phyloP scores from a whole-genome alignment of 1,140 invertebrate genomes.

The Penaeus indicus region DNA sequence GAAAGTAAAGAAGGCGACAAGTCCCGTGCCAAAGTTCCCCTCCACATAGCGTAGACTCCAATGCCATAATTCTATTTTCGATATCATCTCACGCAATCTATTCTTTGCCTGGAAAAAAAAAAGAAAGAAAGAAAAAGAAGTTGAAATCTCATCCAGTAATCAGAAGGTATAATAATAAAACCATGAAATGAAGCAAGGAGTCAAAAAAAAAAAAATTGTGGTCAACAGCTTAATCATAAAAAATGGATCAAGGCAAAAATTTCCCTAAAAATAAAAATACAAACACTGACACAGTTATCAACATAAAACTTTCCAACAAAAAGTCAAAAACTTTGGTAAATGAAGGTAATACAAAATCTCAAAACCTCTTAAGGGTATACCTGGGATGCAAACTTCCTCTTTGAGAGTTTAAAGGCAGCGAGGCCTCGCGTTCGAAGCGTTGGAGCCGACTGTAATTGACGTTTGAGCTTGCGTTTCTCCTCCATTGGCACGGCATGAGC shows the following conservation, averaged over 20 bases:
- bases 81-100: conserved; percentile 75
- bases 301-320: neutral
- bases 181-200: neutral
- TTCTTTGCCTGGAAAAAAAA: conserved; percentile 80
- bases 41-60: conserved; percentile 80
- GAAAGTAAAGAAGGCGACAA: conserved; percentile 85
- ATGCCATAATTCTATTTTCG: conserved; percentile 82
- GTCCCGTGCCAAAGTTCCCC: conserved; percentile 84
- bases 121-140: conserved; percentile 59
- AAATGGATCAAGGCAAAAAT: too few species aligned
- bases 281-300: neutral
- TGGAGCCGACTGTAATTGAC: conserved; percentile 79
- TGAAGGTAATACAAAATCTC: neutral
- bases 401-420: conserved; percentile 62
- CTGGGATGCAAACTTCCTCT: conserved; percentile 61
- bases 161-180: neutral
- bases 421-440: conserved; percentile 65
- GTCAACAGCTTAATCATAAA: too few species aligned
- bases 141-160: neutral
- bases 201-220: neutral
- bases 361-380: conserved; percentile 13
- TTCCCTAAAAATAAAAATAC: neutral
- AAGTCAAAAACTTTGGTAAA: neutral
- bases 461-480: conserved; percentile 84
- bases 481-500: conserved; percentile 85